Percentiles rank a stretch among this genome's conserved stretches.
Evolutionary conservation across 92 coral and sea anemone species (phyloP).

Genomic region (Heteractis magnifica): DNA sequence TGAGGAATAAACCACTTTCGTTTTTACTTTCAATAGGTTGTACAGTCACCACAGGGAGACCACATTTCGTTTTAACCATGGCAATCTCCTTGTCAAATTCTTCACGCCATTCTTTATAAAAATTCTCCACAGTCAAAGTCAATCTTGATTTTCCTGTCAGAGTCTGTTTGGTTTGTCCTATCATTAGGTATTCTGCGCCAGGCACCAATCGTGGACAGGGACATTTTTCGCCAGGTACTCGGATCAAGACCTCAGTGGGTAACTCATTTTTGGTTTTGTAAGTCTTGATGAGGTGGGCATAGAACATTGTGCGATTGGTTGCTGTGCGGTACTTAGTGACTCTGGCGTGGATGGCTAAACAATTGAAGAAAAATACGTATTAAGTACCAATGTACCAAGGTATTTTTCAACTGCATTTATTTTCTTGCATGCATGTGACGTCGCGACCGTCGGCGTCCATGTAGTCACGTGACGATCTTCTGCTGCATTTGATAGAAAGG

Average conservation of each 20-base stretch:
- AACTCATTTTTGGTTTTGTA: conserved; percentile 11
- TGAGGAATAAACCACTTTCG: not conserved
- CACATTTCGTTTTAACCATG: conserved; percentile 14
- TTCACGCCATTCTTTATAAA: conserved; percentile 21
- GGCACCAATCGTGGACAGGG: conserved; percentile 37
- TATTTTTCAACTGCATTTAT: too few species aligned
- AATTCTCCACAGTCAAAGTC: conserved; percentile 16
- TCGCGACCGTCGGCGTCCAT: too few species aligned
- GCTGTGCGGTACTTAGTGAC: conserved; percentile 31
- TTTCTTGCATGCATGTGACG: too few species aligned
- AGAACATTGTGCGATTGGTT: conserved; percentile 39
- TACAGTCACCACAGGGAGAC: conserved; percentile 11
- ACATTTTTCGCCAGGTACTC: conserved; percentile 38
- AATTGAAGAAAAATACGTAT: not conserved
- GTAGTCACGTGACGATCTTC: too few species aligned
- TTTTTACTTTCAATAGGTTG: not conserved
- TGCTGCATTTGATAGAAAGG: too few species aligned
- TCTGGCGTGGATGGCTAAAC: conserved; percentile 24
- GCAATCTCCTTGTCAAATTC: conserved; percentile 15
- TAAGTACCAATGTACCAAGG: too few species aligned
- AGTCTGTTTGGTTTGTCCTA: conserved; percentile 15
- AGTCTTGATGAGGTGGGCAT: conserved; percentile 27
- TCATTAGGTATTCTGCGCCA: conserved; percentile 30
- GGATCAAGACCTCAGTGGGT: conserved; percentile 28
- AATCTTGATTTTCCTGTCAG: conserved; percentile 29